Evolutionary conservation across 2,888 invertebrate species (phyloP), one percentile per base, ranked within the genome.

Genomic region (Epinotia demarniana): DNA sequence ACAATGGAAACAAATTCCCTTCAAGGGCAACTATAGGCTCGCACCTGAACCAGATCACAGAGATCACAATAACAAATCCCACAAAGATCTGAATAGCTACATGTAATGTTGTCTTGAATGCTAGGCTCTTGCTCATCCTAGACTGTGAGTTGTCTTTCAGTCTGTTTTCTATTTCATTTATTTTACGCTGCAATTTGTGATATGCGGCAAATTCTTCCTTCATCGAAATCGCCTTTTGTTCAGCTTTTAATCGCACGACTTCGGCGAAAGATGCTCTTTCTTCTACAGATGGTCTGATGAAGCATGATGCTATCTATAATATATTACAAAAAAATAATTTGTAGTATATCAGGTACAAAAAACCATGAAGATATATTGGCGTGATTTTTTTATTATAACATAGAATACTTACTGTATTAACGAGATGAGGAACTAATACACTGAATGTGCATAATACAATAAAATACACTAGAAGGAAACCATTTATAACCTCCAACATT

Each of bases 131-230:
- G 76, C 87, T 89, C 55, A 92, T 85, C 5, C 94, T 85, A 11
- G 85, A 81, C 72, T 94, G 90, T 18, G 92, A 87, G 60, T 85
- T 85, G 53, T 92, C 91, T 82, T 93, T 92, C 46, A 95, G 80
- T 74, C 92, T 84, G 75, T 83, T 85, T 81, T 95, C 95, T n/a
- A 95, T 82, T 80, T 88, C 92, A 79, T 94, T 95, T 27, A 96
- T 95, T 86, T 90, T 94, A 61, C 95, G 88, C 83, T 95, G 95
- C 53, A 95, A 78, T 85, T 95, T 95, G 1, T 95, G 95, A 83
- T 94, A 95, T 53, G 94, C 93, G 8, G 95, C 95, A 87, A 96
- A 96, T 79, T 95, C 93, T 79, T 95, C 95, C 77, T 95, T 95
- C 90, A 95, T 95, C 11, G 94, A 95, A 75, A 95, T 85, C 11